A percentile compares a stretch with the other conserved stretches of the same genome.
phyloP scores from a whole-genome alignment of 2,888 invertebrate species.

The Agrotis segetum region DNA sequence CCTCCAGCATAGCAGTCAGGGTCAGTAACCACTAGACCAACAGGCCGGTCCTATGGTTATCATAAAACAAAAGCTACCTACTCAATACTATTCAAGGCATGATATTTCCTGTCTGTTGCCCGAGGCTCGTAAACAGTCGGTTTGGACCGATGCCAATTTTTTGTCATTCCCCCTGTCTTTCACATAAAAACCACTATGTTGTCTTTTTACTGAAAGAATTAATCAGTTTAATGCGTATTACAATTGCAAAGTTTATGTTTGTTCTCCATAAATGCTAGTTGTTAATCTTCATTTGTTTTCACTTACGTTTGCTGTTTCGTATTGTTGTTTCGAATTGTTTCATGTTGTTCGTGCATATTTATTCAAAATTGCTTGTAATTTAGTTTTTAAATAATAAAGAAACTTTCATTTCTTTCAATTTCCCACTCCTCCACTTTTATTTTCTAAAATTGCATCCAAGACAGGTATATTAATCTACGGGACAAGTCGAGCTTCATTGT shows the following conservation, averaged over 20 bases:
- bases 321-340: constrained; percentile 19
- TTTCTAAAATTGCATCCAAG: no score
- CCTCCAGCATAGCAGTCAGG: no score
- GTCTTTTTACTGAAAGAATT: constrained; percentile 61
- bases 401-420: no score
- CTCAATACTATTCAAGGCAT: constrained; percentile 69
- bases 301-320: constrained; percentile 41
- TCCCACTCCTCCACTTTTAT: no score
- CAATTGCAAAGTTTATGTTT: constrained; percentile 62
- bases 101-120: constrained; percentile 78
- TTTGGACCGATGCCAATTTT: constrained; percentile 81
- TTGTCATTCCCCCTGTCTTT: constrained; percentile 72
- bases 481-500: no score
- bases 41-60: no score
- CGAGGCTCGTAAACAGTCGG: constrained; percentile 72
- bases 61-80: constrained; percentile 74
- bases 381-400: no score
- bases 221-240: constrained; percentile 64
- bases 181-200: constrained; percentile 68
- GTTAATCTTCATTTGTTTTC: constrained; percentile 59
- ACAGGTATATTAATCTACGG: no score
- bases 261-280: constrained; percentile 45
- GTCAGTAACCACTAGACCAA: no score
- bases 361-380: no score
- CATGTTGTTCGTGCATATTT: constrained; percentile 21